Conservation (phyloP, 2,888 invertebrate genomes). For the Pachycephus smyrnensis region DNA sequence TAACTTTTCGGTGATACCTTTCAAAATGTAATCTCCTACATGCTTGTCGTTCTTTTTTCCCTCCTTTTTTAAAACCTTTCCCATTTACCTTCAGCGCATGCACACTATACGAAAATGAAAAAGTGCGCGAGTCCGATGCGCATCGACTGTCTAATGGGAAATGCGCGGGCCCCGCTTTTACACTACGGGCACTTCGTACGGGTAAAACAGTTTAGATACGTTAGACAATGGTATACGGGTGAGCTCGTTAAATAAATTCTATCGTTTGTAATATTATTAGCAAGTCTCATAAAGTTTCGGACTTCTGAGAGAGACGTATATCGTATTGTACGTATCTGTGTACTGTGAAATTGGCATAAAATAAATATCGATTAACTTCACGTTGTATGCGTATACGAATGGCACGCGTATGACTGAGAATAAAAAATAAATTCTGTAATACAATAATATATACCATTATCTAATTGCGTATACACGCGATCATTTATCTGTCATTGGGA, state of each 20-base stretch:
- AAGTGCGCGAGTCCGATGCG: not conserved
- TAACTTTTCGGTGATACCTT: not conserved
- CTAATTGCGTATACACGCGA: not conserved
- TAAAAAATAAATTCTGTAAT: not conserved
- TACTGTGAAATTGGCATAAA: not conserved
- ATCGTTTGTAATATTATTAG: not conserved
- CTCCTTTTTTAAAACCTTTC: not conserved
- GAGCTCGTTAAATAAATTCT: not conserved
- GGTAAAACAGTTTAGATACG: not conserved
- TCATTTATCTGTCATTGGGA: conserved; percentile 67
- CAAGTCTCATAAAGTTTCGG: not conserved
- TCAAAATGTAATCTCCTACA: not conserved
- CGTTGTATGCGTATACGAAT: not conserved
- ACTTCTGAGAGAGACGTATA: not conserved
- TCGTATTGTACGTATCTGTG: not conserved
- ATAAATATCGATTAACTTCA: not conserved
- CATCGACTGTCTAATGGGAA: not conserved
- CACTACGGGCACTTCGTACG: not conserved
- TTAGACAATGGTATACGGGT: not conserved
- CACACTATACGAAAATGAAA: not conserved
- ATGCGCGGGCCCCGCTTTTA: not conserved
- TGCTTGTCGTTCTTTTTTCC: not conserved
- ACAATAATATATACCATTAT: not conserved
- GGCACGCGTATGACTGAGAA: not conserved
- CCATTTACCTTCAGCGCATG: not conserved